Conservation (phyloP, 2,888 invertebrate genomes). For the Drosophila lacicola region DNA sequence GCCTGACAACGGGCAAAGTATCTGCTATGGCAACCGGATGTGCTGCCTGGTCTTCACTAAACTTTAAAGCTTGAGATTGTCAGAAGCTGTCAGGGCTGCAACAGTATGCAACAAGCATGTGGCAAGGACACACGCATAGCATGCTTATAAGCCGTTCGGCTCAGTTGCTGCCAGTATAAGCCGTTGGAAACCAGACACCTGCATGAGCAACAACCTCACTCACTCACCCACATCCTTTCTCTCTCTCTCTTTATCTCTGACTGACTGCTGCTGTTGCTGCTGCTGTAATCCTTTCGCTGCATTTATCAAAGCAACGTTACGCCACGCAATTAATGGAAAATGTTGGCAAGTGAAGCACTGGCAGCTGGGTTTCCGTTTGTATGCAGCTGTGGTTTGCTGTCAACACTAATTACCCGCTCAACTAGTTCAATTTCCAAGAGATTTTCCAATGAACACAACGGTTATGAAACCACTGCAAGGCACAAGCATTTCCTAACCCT, state of each 20-base stretch:
- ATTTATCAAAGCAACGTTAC: slow-evolving; percentile 51
- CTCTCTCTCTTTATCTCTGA: neutral
- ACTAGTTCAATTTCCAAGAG: slow-evolving; percentile 48
- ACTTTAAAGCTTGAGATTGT: slow-evolving; percentile 30
- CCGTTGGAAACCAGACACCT: slow-evolving; percentile 37
- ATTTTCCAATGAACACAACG: slow-evolving; percentile 30
- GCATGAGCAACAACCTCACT: neutral
- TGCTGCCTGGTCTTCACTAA: slow-evolving; percentile 12
- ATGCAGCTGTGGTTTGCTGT: slow-evolving; percentile 40
- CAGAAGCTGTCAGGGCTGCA: slow-evolving; percentile 11
- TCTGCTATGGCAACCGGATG: slow-evolving; percentile 19
- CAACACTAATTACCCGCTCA: slow-evolving; percentile 64
- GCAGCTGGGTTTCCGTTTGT: slow-evolving; percentile 16
- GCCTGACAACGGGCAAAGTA: slow-evolving; percentile 1
- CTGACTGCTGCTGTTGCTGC: slow-evolving; percentile 1
- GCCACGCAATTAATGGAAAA: slow-evolving; percentile 64
- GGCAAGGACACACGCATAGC: slow-evolving; percentile 19
- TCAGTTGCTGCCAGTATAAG: slow-evolving; percentile 24
- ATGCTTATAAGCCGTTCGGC: slow-evolving; percentile 25
- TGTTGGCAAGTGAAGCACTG: slow-evolving; percentile 29
- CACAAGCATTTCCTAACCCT: neutral
- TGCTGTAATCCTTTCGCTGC: slow-evolving; percentile 46
- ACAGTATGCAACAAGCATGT: slow-evolving; percentile 31
- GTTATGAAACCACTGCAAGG: neutral
- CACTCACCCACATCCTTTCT: too few relatives aligned